Evolutionary conservation across 2,888 invertebrate genomes (phyloP), one percentile per base, ranked within the genome.

Genomic region (Rhyacophila evoluta): DNA sequence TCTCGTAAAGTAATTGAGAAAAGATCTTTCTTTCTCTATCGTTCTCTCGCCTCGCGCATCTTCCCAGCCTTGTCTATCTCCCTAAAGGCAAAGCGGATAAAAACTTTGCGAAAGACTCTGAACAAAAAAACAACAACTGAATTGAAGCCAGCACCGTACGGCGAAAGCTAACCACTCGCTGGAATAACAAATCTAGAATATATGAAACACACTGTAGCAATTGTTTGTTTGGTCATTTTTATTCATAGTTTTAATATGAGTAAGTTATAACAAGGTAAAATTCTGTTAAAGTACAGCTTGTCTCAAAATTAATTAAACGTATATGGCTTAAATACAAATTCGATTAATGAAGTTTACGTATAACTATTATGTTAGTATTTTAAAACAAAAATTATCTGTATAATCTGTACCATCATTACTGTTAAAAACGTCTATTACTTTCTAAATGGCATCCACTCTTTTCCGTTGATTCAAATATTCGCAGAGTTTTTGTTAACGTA

Each of bases 1-100:
- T 55, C 55, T 25, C 55, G 55, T 55, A 55, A 55, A 55, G 55
- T 55, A 55, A 55, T 55, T 55, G 55, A 55, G 55, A 55, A 55
- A 55, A 55, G 55, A 15, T 55, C 55, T 55, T 55, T 55, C 55
- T 25, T 55, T 19, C 55, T 55, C 55, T 55, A 19, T 55, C 55
- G 6, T 55, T 19, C 55, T 55, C 55, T 55, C 55, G 15, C 55
- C 19, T 55, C 55, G 25, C 55, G 55, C 10, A 55, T 55, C 55
- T 25, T 19, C 25, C 55, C 25, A 19, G 6, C 55, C 55, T 6
- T 55, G 19, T 10, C 15, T 19, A 55, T 55, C 55, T 55, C 55
- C 55, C 55, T 19, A 19, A 55, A 55, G 55, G 55, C 55, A 55
- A 55, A 55, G 15, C 55, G 55, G 55, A 55, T 55, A 55, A 55